Conservation (phyloP, 64 coral and sea anemone genomes). For the Trachythela sp. region DNA sequence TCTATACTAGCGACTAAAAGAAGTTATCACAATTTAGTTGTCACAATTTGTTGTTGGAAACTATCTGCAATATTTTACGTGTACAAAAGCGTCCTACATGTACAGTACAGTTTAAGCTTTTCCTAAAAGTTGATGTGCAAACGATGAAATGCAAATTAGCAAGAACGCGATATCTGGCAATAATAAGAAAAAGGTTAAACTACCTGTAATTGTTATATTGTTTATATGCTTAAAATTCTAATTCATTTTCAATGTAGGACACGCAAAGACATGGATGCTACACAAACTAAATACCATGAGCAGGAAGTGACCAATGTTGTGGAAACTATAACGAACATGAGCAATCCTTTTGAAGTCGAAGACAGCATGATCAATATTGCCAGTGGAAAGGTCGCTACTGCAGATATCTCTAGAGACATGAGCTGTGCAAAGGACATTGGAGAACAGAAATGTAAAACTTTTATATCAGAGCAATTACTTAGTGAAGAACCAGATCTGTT, state of each 20-base stretch:
- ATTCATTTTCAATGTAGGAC: neutral
- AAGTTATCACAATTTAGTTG: no score
- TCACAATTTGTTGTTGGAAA: no score
- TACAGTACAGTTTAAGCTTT: no score
- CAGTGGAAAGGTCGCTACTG: neutral
- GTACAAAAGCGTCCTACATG: no score
- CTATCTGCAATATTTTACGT: no score
- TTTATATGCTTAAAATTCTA: neutral
- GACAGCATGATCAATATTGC: slow-evolving; percentile 11
- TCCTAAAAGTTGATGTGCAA: no score
- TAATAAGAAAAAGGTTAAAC: no score
- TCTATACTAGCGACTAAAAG: no score
- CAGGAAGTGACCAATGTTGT: slow-evolving; percentile 8
- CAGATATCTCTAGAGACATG: neutral
- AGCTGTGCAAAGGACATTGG: neutral
- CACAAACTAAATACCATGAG: neutral
- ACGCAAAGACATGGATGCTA: slow-evolving; percentile 4
- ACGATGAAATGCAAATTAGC: no score
- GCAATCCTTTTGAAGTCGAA: slow-evolving; percentile 16
- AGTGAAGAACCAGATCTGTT: slow-evolving; percentile 12
- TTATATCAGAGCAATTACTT: neutral
- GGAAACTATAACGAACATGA: neutral
- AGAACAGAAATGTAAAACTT: slow-evolving; percentile 22
- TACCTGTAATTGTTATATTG: neutral
- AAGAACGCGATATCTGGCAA: no score